These are phyloP conservation scores for Mycogona germanica DNA, from an alignment of 2,888 invertebrate genomes.

Conservation along the genomic window DNA sequence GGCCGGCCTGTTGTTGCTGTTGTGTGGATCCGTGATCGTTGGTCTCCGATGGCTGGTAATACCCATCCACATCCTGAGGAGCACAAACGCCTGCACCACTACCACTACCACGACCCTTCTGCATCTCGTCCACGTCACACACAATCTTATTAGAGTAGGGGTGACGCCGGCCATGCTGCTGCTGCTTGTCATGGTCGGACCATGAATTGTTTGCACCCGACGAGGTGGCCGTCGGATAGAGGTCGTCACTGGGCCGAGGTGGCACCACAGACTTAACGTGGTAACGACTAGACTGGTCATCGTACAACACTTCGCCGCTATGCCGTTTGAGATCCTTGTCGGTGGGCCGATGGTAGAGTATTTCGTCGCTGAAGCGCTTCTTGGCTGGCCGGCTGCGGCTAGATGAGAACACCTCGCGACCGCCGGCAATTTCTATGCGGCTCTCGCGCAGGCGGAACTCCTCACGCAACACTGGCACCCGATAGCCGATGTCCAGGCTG, in stretches of 20 bases:
- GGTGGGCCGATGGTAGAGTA: conserved; percentile 22
- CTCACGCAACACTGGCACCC: conserved; percentile 15
- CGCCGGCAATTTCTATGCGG: conserved; percentile 47
- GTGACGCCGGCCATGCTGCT: background rate
- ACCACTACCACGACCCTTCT: background rate
- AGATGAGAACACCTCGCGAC: conserved; percentile 69
- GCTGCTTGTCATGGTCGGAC: background rate
- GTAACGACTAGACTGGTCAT: conserved; percentile 23
- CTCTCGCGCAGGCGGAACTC: conserved; percentile 23
- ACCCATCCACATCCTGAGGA: background rate
- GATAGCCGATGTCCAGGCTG: conserved; percentile 20
- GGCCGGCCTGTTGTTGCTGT: background rate
- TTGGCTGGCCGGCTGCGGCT: conserved; percentile 61
- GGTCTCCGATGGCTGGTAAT: background rate
- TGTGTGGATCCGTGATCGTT: background rate
- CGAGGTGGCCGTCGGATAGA: background rate
- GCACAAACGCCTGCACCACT: conserved; percentile 17
- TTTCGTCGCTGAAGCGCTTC: conserved; percentile 46
- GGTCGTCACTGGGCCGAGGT: background rate
- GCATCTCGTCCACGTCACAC: conserved; percentile 4
- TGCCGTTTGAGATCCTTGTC: conserved; percentile 22
- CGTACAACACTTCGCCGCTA: conserved; percentile 24
- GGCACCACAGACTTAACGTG: conserved; percentile 1
- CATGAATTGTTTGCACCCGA: background rate
- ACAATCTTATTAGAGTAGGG: background rate